phyloP scores from a whole-genome alignment of 2,113 vertebrate species.

The Ceuthmochares aereus region DNA sequence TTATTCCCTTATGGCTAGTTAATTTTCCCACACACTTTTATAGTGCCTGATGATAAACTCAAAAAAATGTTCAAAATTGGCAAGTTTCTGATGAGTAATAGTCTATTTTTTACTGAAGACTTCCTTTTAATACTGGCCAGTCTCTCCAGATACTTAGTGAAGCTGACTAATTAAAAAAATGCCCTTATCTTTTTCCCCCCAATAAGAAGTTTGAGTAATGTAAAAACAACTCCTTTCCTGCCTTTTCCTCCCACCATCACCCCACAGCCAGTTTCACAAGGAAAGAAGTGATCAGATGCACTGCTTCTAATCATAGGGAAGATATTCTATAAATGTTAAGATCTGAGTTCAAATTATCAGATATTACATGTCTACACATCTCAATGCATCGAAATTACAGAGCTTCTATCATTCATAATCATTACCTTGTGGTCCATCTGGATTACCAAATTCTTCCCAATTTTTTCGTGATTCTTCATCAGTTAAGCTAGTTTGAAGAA shows the following conservation, averaged over 20 bases:
- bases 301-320: not conserved
- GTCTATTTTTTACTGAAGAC: not conserved
- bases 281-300: not conserved
- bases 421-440: constrained; percentile 94
- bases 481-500: constrained; percentile 85
- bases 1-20: not conserved
- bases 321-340: not conserved
- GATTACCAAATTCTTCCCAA: constrained; percentile 94
- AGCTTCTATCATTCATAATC: not conserved
- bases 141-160: not conserved
- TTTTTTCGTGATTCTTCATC: constrained; percentile 93
- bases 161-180: not conserved
- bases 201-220: not conserved
- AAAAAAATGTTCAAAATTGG: not conserved
- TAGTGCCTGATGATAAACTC: not conserved
- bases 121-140: not conserved
- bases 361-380: not conserved
- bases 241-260: not conserved
- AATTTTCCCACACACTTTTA: not conserved
- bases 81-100: not conserved
- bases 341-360: not conserved
- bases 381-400: not conserved
- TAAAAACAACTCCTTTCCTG: not conserved
- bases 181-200: not conserved
- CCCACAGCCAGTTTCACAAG: not conserved